phyloP scores from a whole-genome alignment of 2,113 vertebrate genomes.

The Lophotis ruficrista region DNA sequence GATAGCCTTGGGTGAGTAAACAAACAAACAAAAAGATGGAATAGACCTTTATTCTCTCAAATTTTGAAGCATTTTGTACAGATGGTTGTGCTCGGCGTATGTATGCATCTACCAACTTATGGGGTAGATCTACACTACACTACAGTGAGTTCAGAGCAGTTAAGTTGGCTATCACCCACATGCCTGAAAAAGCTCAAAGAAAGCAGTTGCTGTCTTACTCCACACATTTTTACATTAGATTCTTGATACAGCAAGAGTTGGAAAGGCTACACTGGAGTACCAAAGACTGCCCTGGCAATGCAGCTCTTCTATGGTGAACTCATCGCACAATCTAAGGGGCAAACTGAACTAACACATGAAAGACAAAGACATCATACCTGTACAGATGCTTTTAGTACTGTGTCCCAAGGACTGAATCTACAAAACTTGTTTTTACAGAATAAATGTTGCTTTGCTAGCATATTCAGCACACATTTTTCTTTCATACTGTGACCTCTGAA shows the following conservation, averaged over 20 bases:
- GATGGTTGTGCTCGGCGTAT: neutral
- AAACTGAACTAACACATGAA: neutral
- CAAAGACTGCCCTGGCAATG: neutral
- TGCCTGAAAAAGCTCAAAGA: neutral
- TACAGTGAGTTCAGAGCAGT: neutral
- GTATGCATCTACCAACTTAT: neutral
- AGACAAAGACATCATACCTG: neutral
- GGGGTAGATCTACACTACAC: neutral
- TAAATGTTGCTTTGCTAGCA: neutral
- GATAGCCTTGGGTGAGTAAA: neutral
- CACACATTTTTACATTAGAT: neutral
- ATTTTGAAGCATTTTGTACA: neutral
- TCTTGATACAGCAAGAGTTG: neutral
- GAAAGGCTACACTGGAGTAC: neutral
- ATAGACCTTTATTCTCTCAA: neutral
- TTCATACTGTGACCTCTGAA: neutral
- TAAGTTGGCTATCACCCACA: neutral
- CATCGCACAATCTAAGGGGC: neutral
- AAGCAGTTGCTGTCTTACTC: neutral
- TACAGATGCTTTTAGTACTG: neutral
- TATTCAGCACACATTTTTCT: neutral
- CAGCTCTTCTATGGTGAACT: neutral
- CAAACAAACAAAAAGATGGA: neutral
- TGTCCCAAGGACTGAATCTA: neutral
- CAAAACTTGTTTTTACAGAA: neutral